phyloP scores from a whole-genome alignment of 1,140 invertebrate species.

The Drosophila simulans region DNA sequence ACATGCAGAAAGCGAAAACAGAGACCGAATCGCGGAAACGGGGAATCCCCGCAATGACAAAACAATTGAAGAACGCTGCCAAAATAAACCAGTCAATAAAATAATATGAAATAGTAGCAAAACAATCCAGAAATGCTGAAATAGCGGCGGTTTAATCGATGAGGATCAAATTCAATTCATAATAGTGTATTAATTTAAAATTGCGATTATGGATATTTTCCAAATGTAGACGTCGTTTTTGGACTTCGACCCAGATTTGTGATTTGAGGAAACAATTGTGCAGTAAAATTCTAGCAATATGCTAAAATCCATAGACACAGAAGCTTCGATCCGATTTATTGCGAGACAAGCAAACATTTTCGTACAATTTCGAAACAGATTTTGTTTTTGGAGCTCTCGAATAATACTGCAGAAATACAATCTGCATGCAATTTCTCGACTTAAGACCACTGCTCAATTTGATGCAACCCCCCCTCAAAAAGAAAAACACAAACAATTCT shows the following conservation, averaged over 20 bases:
- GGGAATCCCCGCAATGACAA: conserved; percentile 37
- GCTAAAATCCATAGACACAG: conserved; percentile 5
- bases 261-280: background rate
- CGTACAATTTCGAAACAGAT: conserved; percentile 5
- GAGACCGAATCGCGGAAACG: conserved; percentile 9
- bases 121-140: background rate
- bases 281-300: background rate
- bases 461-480: background rate
- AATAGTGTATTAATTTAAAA: too few relatives aligned
- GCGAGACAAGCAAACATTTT: conserved; percentile 13
- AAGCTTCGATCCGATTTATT: background rate
- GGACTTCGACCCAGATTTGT: background rate
- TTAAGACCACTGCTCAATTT: conserved; percentile 9
- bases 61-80: conserved; percentile 58
- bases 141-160: too few relatives aligned
- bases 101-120: conserved; percentile 13
- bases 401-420: conserved; percentile 5
- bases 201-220: too few relatives aligned
- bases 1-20: conserved; percentile 40
- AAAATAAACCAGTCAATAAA: conserved; percentile 52
- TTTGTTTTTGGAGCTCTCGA: conserved; percentile 15
- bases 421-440: background rate
- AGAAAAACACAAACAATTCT: conserved; percentile 1
- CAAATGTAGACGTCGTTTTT: background rate
- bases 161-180: background rate